These are phyloP conservation scores for Clarias batrachus DNA, from an alignment of 2,113 vertebrate genomes.

Conservation along the genomic window DNA sequence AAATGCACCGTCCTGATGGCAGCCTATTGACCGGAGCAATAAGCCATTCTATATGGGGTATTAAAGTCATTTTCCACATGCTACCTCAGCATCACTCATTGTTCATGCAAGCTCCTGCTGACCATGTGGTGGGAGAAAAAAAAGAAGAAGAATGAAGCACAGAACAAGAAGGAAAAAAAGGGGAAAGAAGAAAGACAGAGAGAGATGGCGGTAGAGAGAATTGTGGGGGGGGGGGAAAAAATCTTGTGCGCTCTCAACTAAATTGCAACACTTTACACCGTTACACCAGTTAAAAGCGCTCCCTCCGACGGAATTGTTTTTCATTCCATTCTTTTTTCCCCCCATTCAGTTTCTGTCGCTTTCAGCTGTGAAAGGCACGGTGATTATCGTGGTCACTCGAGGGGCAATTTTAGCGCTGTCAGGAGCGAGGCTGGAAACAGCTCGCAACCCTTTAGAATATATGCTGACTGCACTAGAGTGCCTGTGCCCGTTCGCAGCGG, in stretches of 20 bases:
- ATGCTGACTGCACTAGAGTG: slow-evolving; percentile 73
- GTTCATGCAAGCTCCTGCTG: slow-evolving; percentile 98
- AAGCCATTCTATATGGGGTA: slow-evolving; percentile 99
- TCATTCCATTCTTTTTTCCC: slow-evolving; percentile 56
- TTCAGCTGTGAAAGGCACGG: slow-evolving; percentile 84
- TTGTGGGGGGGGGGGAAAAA: slow-evolving; percentile 7
- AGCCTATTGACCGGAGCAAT: slow-evolving; percentile 99
- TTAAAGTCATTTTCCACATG: slow-evolving; percentile 99
- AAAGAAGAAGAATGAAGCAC: slow-evolving; percentile 25
- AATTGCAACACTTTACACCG: slow-evolving; percentile 90
- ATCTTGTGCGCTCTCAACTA: slow-evolving; percentile 74
- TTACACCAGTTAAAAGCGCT: slow-evolving; percentile 87
- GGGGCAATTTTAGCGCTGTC: slow-evolving; percentile 82
- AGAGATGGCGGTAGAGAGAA: slow-evolving; percentile 53
- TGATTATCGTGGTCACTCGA: slow-evolving; percentile 84
- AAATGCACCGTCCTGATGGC: slow-evolving; percentile 91
- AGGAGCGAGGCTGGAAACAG: slow-evolving; percentile 74
- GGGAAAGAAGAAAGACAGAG: slow-evolving; percentile 60
- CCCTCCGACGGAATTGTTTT: slow-evolving; percentile 77
- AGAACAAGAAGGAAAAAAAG: neutral
- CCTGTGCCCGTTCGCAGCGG: slow-evolving; percentile 50
- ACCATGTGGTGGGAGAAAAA: slow-evolving; percentile 77
- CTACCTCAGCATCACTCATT: slow-evolving; percentile 99
- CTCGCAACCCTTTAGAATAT: slow-evolving; percentile 80
- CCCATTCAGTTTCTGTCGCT: slow-evolving; percentile 51